These are phyloP conservation scores for Lamprologus ornatipinnis DNA, from an alignment of 2,113 vertebrate species.

Conservation along the genomic window DNA sequence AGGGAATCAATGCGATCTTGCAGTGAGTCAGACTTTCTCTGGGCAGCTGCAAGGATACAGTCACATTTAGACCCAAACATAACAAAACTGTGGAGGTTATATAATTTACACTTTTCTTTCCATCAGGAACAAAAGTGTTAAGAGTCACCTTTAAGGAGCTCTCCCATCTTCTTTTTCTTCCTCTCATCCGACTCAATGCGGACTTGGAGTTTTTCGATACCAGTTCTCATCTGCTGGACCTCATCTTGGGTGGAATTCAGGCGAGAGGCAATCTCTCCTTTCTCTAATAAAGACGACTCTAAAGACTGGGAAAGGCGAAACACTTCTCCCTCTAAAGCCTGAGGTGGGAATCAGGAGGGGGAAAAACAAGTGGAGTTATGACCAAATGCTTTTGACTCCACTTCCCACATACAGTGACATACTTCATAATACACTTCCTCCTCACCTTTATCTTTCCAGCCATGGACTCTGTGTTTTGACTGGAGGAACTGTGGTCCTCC, in stretches of 20 bases:
- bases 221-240: constrained; percentile 72
- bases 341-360: not conserved
- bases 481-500: constrained; percentile 63
- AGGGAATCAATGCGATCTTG: constrained; percentile 67
- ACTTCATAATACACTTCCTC: not conserved
- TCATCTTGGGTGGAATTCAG: constrained; percentile 82
- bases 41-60: constrained; percentile 44
- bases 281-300: constrained; percentile 78
- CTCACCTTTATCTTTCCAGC: constrained; percentile 68
- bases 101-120: not conserved
- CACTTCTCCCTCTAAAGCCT: constrained; percentile 68
- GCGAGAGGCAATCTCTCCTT: constrained; percentile 76
- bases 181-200: constrained; percentile 86
- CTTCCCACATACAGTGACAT: not conserved
- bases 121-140: not conserved
- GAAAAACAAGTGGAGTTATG: not conserved
- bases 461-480: constrained; percentile 66
- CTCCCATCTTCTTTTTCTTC: constrained; percentile 68
- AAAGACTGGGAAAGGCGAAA: constrained; percentile 69
- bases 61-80: not conserved
- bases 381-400: not conserved
- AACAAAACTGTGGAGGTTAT: not conserved
- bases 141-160: constrained; percentile 70
- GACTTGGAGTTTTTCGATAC: constrained; percentile 85
- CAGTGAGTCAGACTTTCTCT: constrained; percentile 70